Evolutionary conservation across 37 sponge, comb jelly and placozoan genomes (phyloP).

Genomic region (Ephydatia muelleri): DNA sequence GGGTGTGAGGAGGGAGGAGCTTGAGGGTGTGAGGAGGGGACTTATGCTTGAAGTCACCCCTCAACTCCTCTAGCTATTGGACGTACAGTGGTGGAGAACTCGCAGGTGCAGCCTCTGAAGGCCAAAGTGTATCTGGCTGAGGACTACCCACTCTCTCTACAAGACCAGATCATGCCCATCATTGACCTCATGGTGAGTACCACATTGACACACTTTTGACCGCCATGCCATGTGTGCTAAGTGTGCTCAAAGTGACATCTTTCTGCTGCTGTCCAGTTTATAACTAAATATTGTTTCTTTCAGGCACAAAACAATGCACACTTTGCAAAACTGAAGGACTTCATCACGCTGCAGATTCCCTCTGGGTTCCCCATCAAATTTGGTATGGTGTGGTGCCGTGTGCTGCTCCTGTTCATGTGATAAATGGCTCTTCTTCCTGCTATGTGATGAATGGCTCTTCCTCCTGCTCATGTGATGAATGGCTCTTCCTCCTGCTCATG

Average conservation of each 20-base stretch:
- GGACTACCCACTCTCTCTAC: slow-evolving; percentile 84
- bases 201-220: too few species aligned
- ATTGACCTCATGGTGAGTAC: slow-evolving; percentile 83
- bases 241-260: too few species aligned
- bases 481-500: too few species aligned
- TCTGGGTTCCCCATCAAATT: slow-evolving; percentile 97
- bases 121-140: slow-evolving; percentile 93
- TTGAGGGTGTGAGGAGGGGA: background rate
- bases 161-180: slow-evolving; percentile 91
- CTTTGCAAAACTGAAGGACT: slow-evolving; percentile 95
- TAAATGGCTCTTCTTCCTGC: background rate
- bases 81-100: slow-evolving; percentile 55
- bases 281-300: background rate
- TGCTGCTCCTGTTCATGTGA: background rate
- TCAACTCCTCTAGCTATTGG: slow-evolving; percentile 60
- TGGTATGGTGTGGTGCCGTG: slow-evolving; percentile 47
- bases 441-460: background rate
- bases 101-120: slow-evolving; percentile 84
- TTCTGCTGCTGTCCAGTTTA: background rate
- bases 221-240: too few species aligned
- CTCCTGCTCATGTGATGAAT: too few species aligned
- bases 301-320: slow-evolving; percentile 81
- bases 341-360: slow-evolving; percentile 94
- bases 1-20: background rate
- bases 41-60: slow-evolving; percentile 1